Evolutionary conservation across 1,140 invertebrate genomes (phyloP).

Genomic region (Hesperophylax magnus): DNA sequence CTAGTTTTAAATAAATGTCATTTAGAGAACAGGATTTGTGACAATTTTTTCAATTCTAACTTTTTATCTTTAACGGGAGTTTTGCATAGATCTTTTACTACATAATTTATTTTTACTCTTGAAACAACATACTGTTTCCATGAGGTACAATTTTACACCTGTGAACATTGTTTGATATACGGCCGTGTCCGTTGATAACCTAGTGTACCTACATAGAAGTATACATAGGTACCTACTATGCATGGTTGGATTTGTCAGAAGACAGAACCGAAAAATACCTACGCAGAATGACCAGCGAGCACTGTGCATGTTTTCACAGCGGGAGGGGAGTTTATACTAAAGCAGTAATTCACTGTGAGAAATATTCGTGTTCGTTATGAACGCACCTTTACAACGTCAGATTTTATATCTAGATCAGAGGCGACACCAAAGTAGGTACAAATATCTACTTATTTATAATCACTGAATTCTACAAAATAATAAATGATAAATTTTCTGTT

Average conservation of each 20-base stretch:
- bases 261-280: slow-evolving; percentile 33
- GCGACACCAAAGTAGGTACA: background rate
- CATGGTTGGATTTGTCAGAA: slow-evolving; percentile 42
- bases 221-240: background rate
- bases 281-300: slow-evolving; percentile 39
- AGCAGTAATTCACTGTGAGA: slow-evolving; percentile 51
- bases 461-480: too few species aligned
- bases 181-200: slow-evolving; percentile 17
- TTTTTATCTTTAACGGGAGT: too few species aligned
- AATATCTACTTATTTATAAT: too few species aligned
- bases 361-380: slow-evolving; percentile 53
- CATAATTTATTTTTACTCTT: too few species aligned
- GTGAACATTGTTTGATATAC: slow-evolving; percentile 10
- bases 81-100: too few species aligned
- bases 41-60: too few species aligned
- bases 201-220: background rate
- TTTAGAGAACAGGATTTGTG: too few species aligned
- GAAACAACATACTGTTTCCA: too few species aligned
- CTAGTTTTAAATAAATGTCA: too few species aligned
- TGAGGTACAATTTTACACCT: background rate
- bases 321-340: slow-evolving; percentile 52
- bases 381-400: slow-evolving; percentile 34
- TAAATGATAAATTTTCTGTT: too few species aligned
- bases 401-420: slow-evolving; percentile 47
- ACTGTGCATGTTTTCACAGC: slow-evolving; percentile 50